Percentiles rank a stretch among this genome's conserved stretches.
These are phyloP conservation scores for Drosophila kokeensis DNA, from an alignment of 2,888 invertebrate genomes.

Conservation along the genomic window DNA sequence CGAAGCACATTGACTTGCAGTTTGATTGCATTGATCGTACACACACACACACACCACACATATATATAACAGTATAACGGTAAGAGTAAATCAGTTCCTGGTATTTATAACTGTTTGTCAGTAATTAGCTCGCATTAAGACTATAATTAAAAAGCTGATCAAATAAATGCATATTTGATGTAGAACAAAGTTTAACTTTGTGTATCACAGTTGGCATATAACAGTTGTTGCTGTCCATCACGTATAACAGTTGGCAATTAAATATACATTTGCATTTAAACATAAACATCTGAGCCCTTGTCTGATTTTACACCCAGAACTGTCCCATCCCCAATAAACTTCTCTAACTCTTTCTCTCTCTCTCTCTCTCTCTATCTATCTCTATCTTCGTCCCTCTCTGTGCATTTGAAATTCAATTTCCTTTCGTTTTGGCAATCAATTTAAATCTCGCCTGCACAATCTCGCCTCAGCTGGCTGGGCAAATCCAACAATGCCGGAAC, in stretches of 20 bases:
- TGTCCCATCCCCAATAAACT: not conserved
- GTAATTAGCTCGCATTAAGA: not conserved
- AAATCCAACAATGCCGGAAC: constrained; percentile 71
- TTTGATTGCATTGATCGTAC: not conserved
- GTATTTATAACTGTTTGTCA: not conserved
- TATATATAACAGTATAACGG: constrained; percentile 3
- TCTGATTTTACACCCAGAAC: not conserved
- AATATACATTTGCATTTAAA: not conserved
- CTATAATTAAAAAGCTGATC: not conserved
- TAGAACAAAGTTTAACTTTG: not conserved
- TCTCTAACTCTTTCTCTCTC: not conserved
- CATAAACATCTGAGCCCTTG: not conserved
- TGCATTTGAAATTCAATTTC: constrained; percentile 73
- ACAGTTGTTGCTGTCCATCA: too few species aligned
- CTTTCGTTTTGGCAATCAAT: constrained; percentile 76
- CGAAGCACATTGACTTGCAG: not conserved
- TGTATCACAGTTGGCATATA: not conserved
- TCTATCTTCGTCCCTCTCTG: not conserved
- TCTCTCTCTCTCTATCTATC: not conserved
- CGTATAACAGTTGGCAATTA: not conserved
- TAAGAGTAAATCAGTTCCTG: not conserved
- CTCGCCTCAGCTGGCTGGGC: constrained; percentile 55
- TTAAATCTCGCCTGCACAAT: constrained; percentile 60
- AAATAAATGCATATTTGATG: not conserved
- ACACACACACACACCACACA: not conserved